A percentile compares a stretch with the other conserved stretches of the same genome.
Conservation (phyloP, 2,888 invertebrate genomes). For the Oscheius onirici region DNA sequence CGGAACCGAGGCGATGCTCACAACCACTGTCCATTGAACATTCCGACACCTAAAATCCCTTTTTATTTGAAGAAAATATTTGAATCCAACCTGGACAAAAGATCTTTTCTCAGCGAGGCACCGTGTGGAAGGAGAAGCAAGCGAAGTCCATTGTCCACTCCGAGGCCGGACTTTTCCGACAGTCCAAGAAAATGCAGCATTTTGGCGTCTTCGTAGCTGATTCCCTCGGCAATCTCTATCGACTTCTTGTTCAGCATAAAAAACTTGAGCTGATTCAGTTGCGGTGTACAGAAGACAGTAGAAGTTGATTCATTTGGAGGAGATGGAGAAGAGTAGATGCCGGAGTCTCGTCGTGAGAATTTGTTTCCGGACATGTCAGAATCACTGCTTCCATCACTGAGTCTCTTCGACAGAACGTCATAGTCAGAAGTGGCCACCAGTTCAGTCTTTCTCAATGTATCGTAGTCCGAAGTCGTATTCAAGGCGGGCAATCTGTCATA, state of each 20-base stretch:
- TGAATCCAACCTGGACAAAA: slow-evolving; percentile 10
- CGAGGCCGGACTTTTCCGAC: slow-evolving; percentile 22
- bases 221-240: slow-evolving; percentile 21
- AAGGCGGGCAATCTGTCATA: not conserved
- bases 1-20: slow-evolving; percentile 4
- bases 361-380: not conserved
- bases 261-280: slow-evolving; percentile 23
- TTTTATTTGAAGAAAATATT: no score
- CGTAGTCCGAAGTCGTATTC: slow-evolving; percentile 1
- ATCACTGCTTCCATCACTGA: slow-evolving; percentile 28
- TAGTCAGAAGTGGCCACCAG: not conserved
- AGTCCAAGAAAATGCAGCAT: slow-evolving; percentile 19
- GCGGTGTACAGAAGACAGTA: slow-evolving; percentile 17
- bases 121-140: slow-evolving; percentile 28
- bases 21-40: slow-evolving; percentile 27
- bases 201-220: slow-evolving; percentile 27
- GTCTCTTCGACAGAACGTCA: slow-evolving; percentile 9
- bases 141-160: slow-evolving; percentile 28
- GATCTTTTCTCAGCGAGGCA: slow-evolving; percentile 11
- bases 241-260: slow-evolving; percentile 25
- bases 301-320: slow-evolving; percentile 33
- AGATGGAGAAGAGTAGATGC: slow-evolving; percentile 30
- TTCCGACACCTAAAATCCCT: slow-evolving; percentile 18
- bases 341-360: slow-evolving; percentile 7
- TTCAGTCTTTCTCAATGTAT: slow-evolving; percentile 1